Evolutionary conservation across 2,888 invertebrate genomes (phyloP), one percentile per base, ranked within the genome.

Genomic region (Amblyteles armatorius): DNA sequence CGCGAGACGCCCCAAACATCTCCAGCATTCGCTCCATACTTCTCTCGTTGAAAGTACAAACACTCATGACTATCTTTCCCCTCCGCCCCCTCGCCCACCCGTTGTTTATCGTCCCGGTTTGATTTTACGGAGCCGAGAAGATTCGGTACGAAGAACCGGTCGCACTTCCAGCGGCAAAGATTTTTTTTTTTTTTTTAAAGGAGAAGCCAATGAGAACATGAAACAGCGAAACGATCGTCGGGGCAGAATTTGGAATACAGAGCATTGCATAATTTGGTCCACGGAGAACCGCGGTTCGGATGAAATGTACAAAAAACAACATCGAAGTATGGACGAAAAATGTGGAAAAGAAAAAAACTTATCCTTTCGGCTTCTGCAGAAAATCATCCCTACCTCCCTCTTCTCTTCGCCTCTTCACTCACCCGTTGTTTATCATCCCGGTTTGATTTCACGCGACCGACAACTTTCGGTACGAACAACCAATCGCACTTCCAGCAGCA

Each of bases 1-100:
- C 77, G 67, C 89, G 88, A 89, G 89, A 87, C 89, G 79, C 87
- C 89, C 83, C 90, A 92, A 92, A 92, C 92, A 91, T 92, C 90
- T 88, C 88, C 87, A 91, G 90, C 89, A 92, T 91, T 91, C 89
- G 29, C 68, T 52, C 52, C 68, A 80, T 67, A 73, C 26, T 16
- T 73, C 33, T 60, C 40, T 83, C 87, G 85, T 85, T 86, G 86
- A 88, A 89, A 90, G 87, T 89, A 91, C 89, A 90, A 91, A 90
- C 87, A 74, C 82, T 87, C 79, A 74, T 72, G 52, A 29, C 65
- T 72, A 63, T 67, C 40, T 65, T 68, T 13, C 26, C 3, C 57
- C 22, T 36, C 29, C 33, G 29, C 1, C n/a, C 52, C 52, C 22
- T 78, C 55, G 67, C 26, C 16, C 48, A 67, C 40, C 73, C 82